Evolutionary conservation across 1,140 invertebrate species (phyloP).

Genomic region (Sycophila sp.): DNA sequence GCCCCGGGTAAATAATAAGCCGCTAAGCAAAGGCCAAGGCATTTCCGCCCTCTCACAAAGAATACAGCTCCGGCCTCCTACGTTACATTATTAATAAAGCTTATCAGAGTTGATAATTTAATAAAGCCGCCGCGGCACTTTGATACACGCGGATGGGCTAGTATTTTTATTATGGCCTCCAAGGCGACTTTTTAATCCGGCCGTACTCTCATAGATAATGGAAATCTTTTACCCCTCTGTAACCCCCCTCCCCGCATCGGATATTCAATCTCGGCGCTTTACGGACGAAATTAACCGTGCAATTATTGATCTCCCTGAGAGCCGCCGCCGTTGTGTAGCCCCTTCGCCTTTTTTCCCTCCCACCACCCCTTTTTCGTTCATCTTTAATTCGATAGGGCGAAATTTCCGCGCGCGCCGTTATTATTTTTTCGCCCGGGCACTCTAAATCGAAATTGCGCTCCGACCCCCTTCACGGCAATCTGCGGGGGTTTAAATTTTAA

Average conservation of each 20-base stretch:
- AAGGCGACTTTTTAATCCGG: constrained; percentile 1
- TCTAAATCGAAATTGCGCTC: neutral
- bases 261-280: constrained; percentile 32
- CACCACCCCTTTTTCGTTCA: too few species aligned
- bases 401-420: neutral
- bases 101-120: constrained; percentile 30
- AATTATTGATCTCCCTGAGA: constrained; percentile 19
- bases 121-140: neutral
- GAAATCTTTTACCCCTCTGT: too few species aligned
- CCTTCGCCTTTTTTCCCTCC: too few species aligned
- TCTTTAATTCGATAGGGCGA: neutral
- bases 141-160: neutral
- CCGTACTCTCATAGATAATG: neutral
- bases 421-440: neutral
- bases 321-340: neutral
- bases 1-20: constrained; percentile 5
- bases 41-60: constrained; percentile 28
- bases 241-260: neutral
- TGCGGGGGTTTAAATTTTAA: constrained; percentile 6
- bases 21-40: neutral
- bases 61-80: constrained; percentile 31
- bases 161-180: constrained; percentile 1
- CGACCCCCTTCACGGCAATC: neutral
- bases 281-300: constrained; percentile 29
- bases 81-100: neutral